Evolutionary conservation across 1,140 invertebrate species (phyloP), one percentile per base, ranked within the genome.

Genomic region (Melitaea cinxia): DNA sequence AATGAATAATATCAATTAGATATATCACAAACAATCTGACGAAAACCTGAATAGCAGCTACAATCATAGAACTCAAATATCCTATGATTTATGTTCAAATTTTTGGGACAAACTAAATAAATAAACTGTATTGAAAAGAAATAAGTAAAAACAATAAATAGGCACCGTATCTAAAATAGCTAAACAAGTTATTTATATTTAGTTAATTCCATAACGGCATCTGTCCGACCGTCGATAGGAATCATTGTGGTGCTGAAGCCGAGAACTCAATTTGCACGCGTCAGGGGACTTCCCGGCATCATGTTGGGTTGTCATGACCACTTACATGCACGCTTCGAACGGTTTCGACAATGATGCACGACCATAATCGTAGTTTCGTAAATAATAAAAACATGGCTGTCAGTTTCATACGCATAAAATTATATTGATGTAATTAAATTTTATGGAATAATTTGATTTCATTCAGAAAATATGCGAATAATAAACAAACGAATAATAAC

Each of bases 271-370:
- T 83, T 79, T 77, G 63, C 65, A 69, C 69, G 75, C 72, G 60
- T 75, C 71, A 68, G 62, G 74, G 73, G 74, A 75, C 65, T 39
- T 39, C 3, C 58, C 65, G 67, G 39, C 65, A 66, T 71, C 68
- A 64, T 65, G 67, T 70, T 64, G 68, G 61, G 52, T 70, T 78
- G 82, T 84, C 82, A 81, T 66, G 75, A 72, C 63, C 82, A 84
- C 77, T 80, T 78, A 73, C 66, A 58, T 42, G 64, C 56, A 63
- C 50, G 35, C 45, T 57, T 52, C 45, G n/a, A 52, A 23, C 19
- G 49, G 42, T 23, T 47, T 52, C 58, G 47, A 28, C 28, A 33
- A 52, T 9, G 58, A 60, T 60, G 58, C 58, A 60, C 58, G 42
- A 9, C 3, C 14, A 23, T 47, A 47, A 47, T 47, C 19, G 42